A percentile compares a stretch with the other conserved stretches of the same genome.
These are phyloP conservation scores for Grapholita molesta DNA, from an alignment of 1,140 invertebrate species.

Conservation along the genomic window DNA sequence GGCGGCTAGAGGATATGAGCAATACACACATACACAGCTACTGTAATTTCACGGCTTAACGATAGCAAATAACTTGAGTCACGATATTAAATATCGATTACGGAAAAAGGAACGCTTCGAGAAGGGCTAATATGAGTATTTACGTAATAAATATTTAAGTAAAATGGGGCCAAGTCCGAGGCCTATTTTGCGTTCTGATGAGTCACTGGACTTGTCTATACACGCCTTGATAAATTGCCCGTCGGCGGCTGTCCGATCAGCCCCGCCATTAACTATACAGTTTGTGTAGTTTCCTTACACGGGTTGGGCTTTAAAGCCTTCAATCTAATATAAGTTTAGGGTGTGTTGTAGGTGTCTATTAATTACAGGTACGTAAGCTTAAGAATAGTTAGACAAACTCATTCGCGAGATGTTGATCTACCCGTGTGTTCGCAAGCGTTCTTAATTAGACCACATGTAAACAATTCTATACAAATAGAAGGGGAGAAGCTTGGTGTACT, in stretches of 20 bases:
- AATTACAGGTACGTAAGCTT: constrained; percentile 28
- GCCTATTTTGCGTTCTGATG: constrained; percentile 21
- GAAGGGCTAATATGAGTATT: constrained; percentile 12
- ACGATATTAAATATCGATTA: constrained; percentile 14
- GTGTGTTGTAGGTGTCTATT: constrained; percentile 30
- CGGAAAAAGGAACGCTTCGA: constrained; percentile 1
- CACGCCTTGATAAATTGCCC: constrained; percentile 62
- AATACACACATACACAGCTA: background rate
- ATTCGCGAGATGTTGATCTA: constrained; percentile 14
- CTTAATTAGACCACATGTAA: constrained; percentile 11
- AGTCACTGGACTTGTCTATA: constrained; percentile 40
- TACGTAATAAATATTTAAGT: constrained; percentile 16
- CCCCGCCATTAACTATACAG: constrained; percentile 53
- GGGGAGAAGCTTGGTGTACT: background rate
- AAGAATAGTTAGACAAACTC: constrained; percentile 23
- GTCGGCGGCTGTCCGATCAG: constrained; percentile 40
- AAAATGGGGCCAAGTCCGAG: background rate
- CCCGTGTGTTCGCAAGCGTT: constrained; percentile 11
- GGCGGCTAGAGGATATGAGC: too few relatives aligned
- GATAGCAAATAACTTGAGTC: constrained; percentile 16
- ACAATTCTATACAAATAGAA: constrained; percentile 3
- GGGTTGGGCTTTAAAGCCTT: constrained; percentile 36
- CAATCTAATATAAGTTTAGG: constrained; percentile 34
- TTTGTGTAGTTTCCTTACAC: constrained; percentile 52
- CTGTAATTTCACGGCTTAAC: constrained; percentile 9